Conservation (phyloP, 37 sponge, comb jelly and placozoan genomes). For the Beroe ovata region DNA sequence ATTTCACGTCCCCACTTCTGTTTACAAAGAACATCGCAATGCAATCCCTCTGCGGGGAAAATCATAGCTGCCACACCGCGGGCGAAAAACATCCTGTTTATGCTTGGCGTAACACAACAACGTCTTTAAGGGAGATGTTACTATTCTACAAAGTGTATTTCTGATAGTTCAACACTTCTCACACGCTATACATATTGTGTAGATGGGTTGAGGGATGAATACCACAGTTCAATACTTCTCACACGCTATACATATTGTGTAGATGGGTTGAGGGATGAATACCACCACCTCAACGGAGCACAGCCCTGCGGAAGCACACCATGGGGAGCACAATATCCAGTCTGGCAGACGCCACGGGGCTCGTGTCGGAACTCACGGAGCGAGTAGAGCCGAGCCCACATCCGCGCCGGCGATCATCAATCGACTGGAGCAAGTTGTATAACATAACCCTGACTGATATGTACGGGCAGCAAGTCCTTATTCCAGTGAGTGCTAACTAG, state of each 20-base stretch:
- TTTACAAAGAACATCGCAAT: too few species aligned
- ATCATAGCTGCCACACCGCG: too few species aligned
- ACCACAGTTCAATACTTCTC: too few species aligned
- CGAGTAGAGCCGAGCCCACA: neutral
- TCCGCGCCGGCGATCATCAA: neutral
- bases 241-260: too few species aligned
- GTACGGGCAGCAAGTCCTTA: slow-evolving; percentile 59
- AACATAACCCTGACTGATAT: slow-evolving; percentile 38
- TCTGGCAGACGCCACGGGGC: slow-evolving; percentile 31
- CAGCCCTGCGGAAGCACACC: too few species aligned
- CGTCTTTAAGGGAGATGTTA: too few species aligned
- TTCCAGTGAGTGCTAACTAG: slow-evolving; percentile 4
- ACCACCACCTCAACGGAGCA: neutral
- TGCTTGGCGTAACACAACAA: too few species aligned
- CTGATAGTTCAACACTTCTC: too few species aligned
- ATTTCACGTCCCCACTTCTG: too few species aligned
- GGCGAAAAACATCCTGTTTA: too few species aligned
- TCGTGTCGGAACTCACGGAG: slow-evolving; percentile 2
- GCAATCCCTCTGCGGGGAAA: too few species aligned
- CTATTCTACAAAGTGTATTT: neutral
- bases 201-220: neutral
- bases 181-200: too few species aligned
- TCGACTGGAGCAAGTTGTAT: slow-evolving; percentile 65
- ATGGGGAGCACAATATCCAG: slow-evolving; percentile 33
- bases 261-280: neutral